A percentile compares a stretch with the other conserved stretches of the same genome.
Evolutionary conservation across 2,113 vertebrate species (phyloP).

Genomic region (Amphilophus citrinellus): DNA sequence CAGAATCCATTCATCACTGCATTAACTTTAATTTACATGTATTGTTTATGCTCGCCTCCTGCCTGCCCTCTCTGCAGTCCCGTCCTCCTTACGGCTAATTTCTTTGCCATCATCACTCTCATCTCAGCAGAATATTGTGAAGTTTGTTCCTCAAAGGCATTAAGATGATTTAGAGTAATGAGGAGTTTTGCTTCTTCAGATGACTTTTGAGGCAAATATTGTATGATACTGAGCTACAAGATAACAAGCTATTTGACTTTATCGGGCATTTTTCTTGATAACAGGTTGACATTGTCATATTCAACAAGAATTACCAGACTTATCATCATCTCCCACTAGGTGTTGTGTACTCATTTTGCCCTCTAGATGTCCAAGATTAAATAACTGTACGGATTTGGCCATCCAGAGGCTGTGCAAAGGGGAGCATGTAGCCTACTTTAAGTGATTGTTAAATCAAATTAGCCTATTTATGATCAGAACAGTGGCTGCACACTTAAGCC

Average conservation of each 20-base stretch:
- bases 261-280: neutral
- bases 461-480: neutral
- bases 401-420: neutral
- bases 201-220: neutral
- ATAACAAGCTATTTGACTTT: neutral
- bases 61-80: neutral
- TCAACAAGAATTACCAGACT: neutral
- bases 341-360: neutral
- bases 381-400: too few species aligned
- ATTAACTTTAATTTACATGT: neutral
- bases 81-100: neutral
- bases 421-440: neutral
- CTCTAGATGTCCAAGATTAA: neutral
- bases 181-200: neutral
- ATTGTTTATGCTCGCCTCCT: neutral
- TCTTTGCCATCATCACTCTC: neutral
- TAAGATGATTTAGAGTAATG: neutral
- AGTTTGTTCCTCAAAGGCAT: slow-evolving; percentile 8
- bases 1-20: neutral
- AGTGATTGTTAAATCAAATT: neutral
- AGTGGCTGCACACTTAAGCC: neutral
- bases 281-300: neutral
- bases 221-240: neutral
- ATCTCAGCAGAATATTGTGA: neutral
- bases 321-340: neutral